Evolutionary conservation across 2,797 vertebrate genomes (phyloP), one percentile per base, ranked within the genome.

Genomic region (Cygnus olor): DNA sequence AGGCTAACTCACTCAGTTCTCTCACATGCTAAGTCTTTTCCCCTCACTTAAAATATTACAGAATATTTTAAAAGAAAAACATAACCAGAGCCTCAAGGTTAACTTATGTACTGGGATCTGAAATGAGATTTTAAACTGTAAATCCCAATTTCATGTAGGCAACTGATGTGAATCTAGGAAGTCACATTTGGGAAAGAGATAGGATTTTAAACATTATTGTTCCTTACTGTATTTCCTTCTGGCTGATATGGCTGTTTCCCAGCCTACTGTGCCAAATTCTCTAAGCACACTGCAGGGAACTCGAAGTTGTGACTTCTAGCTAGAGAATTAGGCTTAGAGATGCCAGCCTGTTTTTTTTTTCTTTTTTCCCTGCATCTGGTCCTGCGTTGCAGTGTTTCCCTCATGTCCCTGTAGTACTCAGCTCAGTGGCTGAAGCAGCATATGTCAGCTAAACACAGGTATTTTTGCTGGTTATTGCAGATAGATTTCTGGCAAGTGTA

Each of bases 391-490:
- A 45, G 25, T n/a, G 14, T 76, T 88, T 90, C 12, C 24, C 60
- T 85, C 6, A 81, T 54, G 54, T 89, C 20, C 25, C 32, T 27
- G 9, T 38, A 72, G 40, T 66, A 79, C 38, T 79, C 51, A 58
- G 73, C 80, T 85, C 45, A 81, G 27, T 58, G 28, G 71, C 42
- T 88, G 80, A 27, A 58, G 56, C 22, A 74, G 65, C 12, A 2
- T 45, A 78, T 2, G 5, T 27, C 74, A 77, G 44, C 49, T 40
- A 87, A 85, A 22, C 44, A 42, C 25, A 61, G 47, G 36, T 80
- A 80, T 83, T 95, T 85, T 80, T 93, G 19, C 47, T 85, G 57
- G 42, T 87, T 89, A 80, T 60, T 88, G 74, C 5, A n/a, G 57
- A 70, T 3, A 38, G 30, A 70, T 80, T 70, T 68, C 6, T 77